Evolutionary conservation across 2,797 vertebrate genomes (phyloP).

Genomic region (Sitta carolinensis): DNA sequence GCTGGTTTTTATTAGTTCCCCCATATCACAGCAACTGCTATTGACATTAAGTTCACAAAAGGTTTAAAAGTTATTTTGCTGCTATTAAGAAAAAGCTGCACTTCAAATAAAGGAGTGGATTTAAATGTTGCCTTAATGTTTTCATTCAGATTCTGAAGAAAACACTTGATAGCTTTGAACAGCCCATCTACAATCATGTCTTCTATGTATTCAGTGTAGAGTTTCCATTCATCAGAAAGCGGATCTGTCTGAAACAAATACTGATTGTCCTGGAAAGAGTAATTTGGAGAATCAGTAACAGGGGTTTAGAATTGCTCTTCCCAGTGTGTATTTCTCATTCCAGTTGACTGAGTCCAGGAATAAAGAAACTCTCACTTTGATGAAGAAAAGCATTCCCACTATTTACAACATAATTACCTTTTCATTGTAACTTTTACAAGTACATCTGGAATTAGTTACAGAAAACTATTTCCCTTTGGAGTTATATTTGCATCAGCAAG

Average conservation of each 20-base stretch:
- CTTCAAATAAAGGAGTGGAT: slow-evolving; percentile 79
- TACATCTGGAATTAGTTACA: slow-evolving; percentile 50
- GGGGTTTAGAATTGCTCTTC: slow-evolving; percentile 48
- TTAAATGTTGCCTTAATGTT: slow-evolving; percentile 77
- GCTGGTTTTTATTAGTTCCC: slow-evolving; percentile 78
- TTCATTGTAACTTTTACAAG: slow-evolving; percentile 50
- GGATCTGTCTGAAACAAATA: slow-evolving; percentile 77
- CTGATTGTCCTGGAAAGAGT: slow-evolving; percentile 81
- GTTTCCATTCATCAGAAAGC: slow-evolving; percentile 79
- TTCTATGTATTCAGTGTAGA: slow-evolving; percentile 81
- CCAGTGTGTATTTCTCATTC: slow-evolving; percentile 36
- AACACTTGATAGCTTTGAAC: slow-evolving; percentile 80
- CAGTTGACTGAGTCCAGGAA: slow-evolving; percentile 49
- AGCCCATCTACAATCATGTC: slow-evolving; percentile 80
- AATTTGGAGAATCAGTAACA: slow-evolving; percentile 65
- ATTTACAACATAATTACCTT: slow-evolving; percentile 61
- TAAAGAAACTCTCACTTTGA: slow-evolving; percentile 56
- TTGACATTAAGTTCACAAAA: slow-evolving; percentile 74
- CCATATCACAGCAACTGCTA: slow-evolving; percentile 80
- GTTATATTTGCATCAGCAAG: slow-evolving; percentile 37
- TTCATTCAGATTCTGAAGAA: slow-evolving; percentile 81
- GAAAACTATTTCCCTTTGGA: slow-evolving; percentile 35
- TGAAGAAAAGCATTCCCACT: slow-evolving; percentile 47
- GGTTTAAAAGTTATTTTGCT: slow-evolving; percentile 79
- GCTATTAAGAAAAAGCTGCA: slow-evolving; percentile 78